Base-by-base conservation (phyloP, 2,888 invertebrate species). In the Plagiodera versicolora region DNA sequence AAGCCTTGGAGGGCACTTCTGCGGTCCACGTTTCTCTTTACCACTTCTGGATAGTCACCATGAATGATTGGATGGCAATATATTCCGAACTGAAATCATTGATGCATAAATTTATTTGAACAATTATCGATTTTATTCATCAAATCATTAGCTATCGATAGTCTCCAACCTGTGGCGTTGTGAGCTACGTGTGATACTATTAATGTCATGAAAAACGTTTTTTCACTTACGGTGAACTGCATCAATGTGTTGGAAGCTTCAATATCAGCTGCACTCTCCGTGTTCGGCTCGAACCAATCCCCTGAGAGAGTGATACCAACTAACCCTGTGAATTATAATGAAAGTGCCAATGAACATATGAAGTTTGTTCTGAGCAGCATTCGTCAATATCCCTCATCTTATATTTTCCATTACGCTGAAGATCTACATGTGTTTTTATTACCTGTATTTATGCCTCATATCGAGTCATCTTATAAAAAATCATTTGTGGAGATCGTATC, bases 21-120 rank as follows among this genome's bases (percentile, higher is more conserved):
- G 1, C 81, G 78, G 39, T 79, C 82, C 10, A 90, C 82, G 2
- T 82, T 78, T 17, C 81, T 77, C 53, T 85, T 84, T 87, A 90
- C 87, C 0, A 86, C 71, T 47, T 81, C 75, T 0, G 90, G 90
- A 74, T 89, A 90, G 76, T 89, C 86, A 1, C 89, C 89, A 0
- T 76, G 70, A 73, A 86, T 85, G 35, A 90, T 86, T 0, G 90
- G 88, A 74, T 89, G 61, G 2, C 64, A 67, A 45, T 60, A 68
- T 61, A 63, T 64, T 19, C 70, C 70, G 30, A 60, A 65, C 70
- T 70, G 32, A 53, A 67, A 64, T 39, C n/a, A 17, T 24, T 11
- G 8, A 24, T 46, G 17, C 10, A 14, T 16, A 5, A 10, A n/a
- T 39, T 14, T 6, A 16, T 39, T 16, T 2, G 3, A 3, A 39